Conservation (phyloP, 2,797 vertebrate genomes). For the Cacajao melanocephalus region DNA sequence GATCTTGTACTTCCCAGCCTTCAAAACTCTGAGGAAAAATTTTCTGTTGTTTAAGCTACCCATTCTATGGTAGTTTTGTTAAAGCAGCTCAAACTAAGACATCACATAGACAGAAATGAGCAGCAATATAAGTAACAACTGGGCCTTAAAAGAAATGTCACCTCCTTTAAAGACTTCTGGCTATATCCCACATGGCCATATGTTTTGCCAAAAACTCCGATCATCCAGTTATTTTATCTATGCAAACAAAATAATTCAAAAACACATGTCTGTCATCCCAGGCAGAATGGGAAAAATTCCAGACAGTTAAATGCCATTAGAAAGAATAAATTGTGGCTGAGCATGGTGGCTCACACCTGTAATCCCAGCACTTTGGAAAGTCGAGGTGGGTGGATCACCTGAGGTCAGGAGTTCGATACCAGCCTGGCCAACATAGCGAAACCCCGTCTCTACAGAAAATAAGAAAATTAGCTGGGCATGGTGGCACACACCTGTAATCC, state of each 20-base stretch:
- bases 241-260: conserved; percentile 39
- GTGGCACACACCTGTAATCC: not conserved
- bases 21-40: not conserved
- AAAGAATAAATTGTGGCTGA: not conserved
- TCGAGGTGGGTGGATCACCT: not conserved
- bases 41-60: not conserved
- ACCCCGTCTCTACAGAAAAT: not conserved
- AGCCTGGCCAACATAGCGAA: not conserved
- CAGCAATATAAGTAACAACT: conserved; percentile 14
- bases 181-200: not conserved
- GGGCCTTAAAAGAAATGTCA: conserved; percentile 47
- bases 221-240: conserved; percentile 42
- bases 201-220: not conserved
- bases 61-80: not conserved
- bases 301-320: not conserved
- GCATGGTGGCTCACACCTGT: not conserved
- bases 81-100: not conserved
- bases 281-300: conserved; percentile 31
- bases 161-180: conserved; percentile 38
- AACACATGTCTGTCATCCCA: conserved; percentile 31
- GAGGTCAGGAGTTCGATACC: not conserved
- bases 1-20: not conserved
- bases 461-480: not conserved
- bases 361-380: not conserved
- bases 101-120: not conserved